Base-by-base conservation (phyloP, 2,888 invertebrate genomes). In the Colletes collaris region DNA sequence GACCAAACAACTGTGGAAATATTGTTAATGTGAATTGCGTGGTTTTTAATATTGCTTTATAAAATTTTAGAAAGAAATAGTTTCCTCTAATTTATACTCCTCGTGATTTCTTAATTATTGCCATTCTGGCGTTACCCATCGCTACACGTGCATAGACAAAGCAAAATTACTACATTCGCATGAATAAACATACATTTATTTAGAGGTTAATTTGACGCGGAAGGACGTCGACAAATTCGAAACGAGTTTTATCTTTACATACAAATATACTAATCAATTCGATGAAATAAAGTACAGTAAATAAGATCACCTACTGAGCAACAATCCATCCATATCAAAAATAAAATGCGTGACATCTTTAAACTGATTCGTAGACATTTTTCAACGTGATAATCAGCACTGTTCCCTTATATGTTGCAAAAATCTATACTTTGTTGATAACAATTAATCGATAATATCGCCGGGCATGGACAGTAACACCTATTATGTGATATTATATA, bases 291-390 rank as follows among this genome's bases (percentile, higher is more conserved):
- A 19, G 35, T 27, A 27, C 27, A 67, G 16, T 3, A 67, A 27
- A 76, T 60, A 50, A 59, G 60, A 67, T 59, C 16, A 27, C 87
- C 90, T 89, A 92, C 92, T 90, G 19, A 92, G 89, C 6, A 92
- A 79, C 16, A 92, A 81, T 67, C 92, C 92, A 71, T 92, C 92
- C 92, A 92, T 92, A 78, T 92, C 92, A 76, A 92, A 92, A 79
- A 92, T 91, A 73, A 90, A 91, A 76, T 92, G 92, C 5, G 92
- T 92, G 56, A 92, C 90, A 62, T 86, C 85, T 76, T 90, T 90
- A 46, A 53, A 86, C 0, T 35, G 8, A 19, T 70, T 62, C 13
- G 10, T 2, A 10, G 64, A 63, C 81, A 86, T 85, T 73, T 68
- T 80, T 63, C 1, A 40, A 66, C 3, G 40, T 3, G 40, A 40